phyloP scores from a whole-genome alignment of 2,888 invertebrate species.

The Melieria omissa region DNA sequence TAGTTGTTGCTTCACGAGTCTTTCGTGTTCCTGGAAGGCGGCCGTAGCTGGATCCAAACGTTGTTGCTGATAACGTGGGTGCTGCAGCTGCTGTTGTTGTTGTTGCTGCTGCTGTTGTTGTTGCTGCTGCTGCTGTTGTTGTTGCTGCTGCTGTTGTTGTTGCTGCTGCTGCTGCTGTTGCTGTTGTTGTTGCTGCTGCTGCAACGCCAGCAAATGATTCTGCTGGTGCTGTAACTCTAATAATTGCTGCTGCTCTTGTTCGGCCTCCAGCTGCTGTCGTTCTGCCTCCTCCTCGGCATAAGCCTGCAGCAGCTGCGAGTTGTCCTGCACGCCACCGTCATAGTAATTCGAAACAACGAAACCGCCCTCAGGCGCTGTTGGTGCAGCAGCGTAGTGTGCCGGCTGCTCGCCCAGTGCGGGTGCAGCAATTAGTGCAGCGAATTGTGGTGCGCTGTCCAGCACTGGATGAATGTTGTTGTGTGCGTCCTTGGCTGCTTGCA shows the following conservation, averaged over 20 bases:
- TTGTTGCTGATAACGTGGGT: constrained; percentile 46
- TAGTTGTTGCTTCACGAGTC: constrained; percentile 59
- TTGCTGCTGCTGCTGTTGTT: constrained; percentile 50
- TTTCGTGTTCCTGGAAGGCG: constrained; percentile 62
- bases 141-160: constrained; percentile 49
- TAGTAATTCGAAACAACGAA: constrained; percentile 65
- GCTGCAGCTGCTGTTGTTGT: constrained; percentile 45
- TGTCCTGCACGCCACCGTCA: constrained; percentile 56
- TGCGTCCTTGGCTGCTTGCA: constrained; percentile 61
- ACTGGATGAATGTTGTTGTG: constrained; percentile 59
- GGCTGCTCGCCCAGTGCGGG: constrained; percentile 56
- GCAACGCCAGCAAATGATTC: constrained; percentile 43
- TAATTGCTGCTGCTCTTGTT: constrained; percentile 50
- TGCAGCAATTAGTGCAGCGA: constrained; percentile 62
- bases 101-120: constrained; percentile 49
- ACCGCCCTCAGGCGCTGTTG: constrained; percentile 54
- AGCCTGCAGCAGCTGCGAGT: constrained; percentile 59
- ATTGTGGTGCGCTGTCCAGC: constrained; percentile 58
- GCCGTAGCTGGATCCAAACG: constrained; percentile 48
- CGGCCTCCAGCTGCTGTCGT: constrained; percentile 56
- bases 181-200: constrained; percentile 41
- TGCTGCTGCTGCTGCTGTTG: constrained; percentile 44
- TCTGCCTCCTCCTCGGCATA: constrained; percentile 61
- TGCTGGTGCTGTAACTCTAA: constrained; percentile 56
- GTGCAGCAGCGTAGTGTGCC: constrained; percentile 49